Base-by-base conservation (phyloP, 2,888 invertebrate species). In the Cephonodes hylas region DNA sequence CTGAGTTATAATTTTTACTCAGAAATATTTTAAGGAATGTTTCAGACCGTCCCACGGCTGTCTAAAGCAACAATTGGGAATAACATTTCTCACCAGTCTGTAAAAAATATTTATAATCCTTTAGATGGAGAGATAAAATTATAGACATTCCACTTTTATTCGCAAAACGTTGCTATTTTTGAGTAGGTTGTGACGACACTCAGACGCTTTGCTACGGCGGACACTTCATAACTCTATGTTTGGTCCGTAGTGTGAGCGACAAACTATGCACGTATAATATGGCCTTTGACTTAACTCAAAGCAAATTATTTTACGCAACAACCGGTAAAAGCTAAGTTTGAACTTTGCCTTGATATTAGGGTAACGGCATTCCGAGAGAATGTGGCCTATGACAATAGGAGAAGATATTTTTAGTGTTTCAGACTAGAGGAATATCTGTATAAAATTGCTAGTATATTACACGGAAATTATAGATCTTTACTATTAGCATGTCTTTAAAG, bases 241-340 rank as follows among this genome's bases (percentile, higher is more conserved):
- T 48, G 48, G 15, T 25, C 15, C 15, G 53, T 27, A 53, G 15
- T 18, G 18, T 53, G 10, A 18, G 5, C 25, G 6, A 10, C 8
- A 1, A 53, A 18, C 27, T 31, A 31, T 31, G 18, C 53, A 53
- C 15, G 8, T 10, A 27, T 22, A 8, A 53, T 53, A 18, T 53
- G 18, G 18, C 18, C 18, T 53, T 53, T 18, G 53, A 53, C 53
- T 53, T 53, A 53, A 53, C 53, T 31, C 53, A 53, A 53, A 53
- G 53, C 31, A 53, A 53, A 53, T 53, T 31, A 53, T 31, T 27
- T 53, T 31, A 31, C 27, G 3, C 10, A 27, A 31, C 53, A 53
- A 53, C 31, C 31, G 31, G 23, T 38, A 46, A 46, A 31, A 60
- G 46, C 59, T 48, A 38, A 23, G 10, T 38, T n/a, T 59, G 38